A percentile compares a stretch with the other conserved stretches of the same genome.
phyloP scores from a whole-genome alignment of 1,140 invertebrate species.

The Dufourea novaeangliae region DNA sequence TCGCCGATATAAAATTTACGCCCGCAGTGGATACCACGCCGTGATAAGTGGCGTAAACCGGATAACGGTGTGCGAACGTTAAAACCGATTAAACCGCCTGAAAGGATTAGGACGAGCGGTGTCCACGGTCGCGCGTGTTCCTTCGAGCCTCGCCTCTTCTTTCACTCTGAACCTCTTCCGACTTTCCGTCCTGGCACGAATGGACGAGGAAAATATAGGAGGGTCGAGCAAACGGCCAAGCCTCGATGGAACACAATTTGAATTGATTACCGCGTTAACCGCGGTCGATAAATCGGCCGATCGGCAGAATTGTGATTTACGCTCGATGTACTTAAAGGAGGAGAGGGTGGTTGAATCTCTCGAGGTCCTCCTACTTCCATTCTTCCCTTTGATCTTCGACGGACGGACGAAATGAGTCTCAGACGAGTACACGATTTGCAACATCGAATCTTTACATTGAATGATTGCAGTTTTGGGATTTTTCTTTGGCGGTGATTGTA shows the following conservation, averaged over 20 bases:
- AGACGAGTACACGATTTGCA: no score
- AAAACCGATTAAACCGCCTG: constrained; percentile 22
- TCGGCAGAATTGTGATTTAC: constrained; percentile 21
- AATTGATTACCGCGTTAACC: constrained; percentile 39
- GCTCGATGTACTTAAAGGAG: constrained; percentile 14
- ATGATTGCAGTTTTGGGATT: no score
- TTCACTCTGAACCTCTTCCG: no score
- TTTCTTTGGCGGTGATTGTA: no score
- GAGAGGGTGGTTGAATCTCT: constrained; percentile 39
- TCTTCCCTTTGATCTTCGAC: neutral
- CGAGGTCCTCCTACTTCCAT: neutral
- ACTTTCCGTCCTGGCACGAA: no score
- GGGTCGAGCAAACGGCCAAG: neutral
- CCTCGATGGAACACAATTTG: constrained; percentile 27
- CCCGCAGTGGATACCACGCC: neutral
- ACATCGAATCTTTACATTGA: no score
- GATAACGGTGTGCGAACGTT: constrained; percentile 24
- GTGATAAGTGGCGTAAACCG: neutral
- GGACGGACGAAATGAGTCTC: no score
- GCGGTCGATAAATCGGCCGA: constrained; percentile 26
- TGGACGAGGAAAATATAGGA: no score
- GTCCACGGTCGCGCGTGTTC: neutral
- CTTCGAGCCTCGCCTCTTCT: no score
- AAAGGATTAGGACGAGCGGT: constrained; percentile 1
- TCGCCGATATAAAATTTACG: constrained; percentile 15